Evolutionary conservation across 2,797 vertebrate species (phyloP).

Genomic region (Fringilla coelebs): DNA sequence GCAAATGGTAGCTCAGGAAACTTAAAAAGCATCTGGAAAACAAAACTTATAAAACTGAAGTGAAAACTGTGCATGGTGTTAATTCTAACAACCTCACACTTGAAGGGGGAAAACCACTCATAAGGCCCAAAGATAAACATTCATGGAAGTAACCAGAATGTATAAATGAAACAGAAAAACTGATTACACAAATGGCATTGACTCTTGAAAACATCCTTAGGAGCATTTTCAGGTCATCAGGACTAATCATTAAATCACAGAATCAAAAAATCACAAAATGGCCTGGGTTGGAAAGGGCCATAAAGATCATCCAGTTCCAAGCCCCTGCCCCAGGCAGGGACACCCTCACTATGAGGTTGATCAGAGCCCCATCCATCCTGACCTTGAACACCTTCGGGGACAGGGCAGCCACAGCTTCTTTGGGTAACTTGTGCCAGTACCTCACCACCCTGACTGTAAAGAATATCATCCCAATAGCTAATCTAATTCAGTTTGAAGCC

Average conservation of each 20-base stretch:
- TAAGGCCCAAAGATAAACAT: neutral
- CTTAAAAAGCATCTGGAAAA: neutral
- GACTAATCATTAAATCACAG: neutral
- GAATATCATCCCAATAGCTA: neutral
- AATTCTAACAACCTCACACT: neutral
- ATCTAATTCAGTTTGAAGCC: neutral
- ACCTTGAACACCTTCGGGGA: neutral
- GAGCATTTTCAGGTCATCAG: neutral
- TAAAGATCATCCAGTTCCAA: neutral
- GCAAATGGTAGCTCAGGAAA: neutral
- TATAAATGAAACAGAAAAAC: neutral
- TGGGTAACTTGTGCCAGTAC: neutral
- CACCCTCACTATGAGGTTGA: too few relatives aligned
- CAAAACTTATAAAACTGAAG: neutral
- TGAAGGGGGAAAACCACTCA: neutral
- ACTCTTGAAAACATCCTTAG: neutral
- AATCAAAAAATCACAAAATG: neutral
- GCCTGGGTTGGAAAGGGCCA: too few relatives aligned
- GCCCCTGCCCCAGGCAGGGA: neutral
- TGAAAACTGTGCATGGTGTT: neutral
- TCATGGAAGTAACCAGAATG: neutral
- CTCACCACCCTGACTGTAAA: neutral
- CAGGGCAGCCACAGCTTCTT: neutral
- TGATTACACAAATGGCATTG: neutral
- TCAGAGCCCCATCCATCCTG: neutral